Evolutionary conservation across 2,113 vertebrate species (phyloP).

Genomic region (Rhizomys pruinosus): DNA sequence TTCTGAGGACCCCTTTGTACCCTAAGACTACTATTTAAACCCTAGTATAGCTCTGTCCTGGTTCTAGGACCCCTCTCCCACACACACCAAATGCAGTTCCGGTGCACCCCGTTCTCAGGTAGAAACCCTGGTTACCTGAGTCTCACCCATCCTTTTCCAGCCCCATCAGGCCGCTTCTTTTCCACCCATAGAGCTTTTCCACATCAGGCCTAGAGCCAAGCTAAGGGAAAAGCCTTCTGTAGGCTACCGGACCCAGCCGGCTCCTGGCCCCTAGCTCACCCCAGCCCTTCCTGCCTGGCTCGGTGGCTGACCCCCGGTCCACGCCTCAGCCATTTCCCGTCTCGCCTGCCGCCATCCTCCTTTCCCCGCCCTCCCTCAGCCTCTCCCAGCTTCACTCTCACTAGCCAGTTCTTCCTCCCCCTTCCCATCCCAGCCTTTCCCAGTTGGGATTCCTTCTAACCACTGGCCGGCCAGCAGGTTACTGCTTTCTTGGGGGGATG

Average conservation of each 20-base stretch:
- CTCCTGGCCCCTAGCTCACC: conserved; percentile 81
- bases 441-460: not conserved
- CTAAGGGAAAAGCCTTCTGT: conserved; percentile 65
- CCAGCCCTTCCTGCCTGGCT: conserved; percentile 84
- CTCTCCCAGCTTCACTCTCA: conserved; percentile 79
- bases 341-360: conserved; percentile 83
- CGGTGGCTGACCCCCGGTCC: conserved; percentile 82
- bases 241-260: conserved; percentile 58
- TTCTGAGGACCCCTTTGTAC: not conserved
- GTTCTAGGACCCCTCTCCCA: not conserved
- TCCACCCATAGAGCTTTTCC: conserved; percentile 29
- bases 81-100: not conserved
- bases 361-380: conserved; percentile 80
- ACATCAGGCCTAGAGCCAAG: conserved; percentile 49
- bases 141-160: not conserved
- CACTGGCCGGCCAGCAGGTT: conserved; percentile 16
- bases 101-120: conserved; percentile 17
- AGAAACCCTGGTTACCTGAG: conserved; percentile 18
- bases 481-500: not conserved
- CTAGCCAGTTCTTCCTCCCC: conserved; percentile 68
- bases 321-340: conserved; percentile 84
- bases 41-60: not conserved
- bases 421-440: conserved; percentile 50
- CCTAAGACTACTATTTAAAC: not conserved
- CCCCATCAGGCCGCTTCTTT: conserved; percentile 21